Percentiles rank a stretch among this genome's conserved stretches.
Evolutionary conservation across 2,797 vertebrate genomes (phyloP).

Genomic region (Protonibea diacanthus): DNA sequence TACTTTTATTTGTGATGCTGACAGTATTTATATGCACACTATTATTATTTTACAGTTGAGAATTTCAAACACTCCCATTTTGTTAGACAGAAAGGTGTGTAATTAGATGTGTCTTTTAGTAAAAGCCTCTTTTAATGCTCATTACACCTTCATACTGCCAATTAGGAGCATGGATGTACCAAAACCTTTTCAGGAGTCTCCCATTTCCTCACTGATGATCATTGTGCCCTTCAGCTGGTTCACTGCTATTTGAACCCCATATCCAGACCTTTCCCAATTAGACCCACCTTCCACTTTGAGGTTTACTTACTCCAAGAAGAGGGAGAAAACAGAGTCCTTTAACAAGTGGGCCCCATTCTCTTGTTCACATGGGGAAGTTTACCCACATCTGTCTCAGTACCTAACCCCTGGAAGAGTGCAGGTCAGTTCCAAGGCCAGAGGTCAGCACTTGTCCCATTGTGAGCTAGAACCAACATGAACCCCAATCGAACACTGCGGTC

Average conservation of each 20-base stretch:
- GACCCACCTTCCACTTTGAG: conserved; percentile 83
- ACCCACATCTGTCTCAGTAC: conserved; percentile 88
- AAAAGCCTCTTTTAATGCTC: conserved; percentile 53
- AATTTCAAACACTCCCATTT: conserved; percentile 14
- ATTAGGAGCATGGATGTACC: conserved; percentile 66
- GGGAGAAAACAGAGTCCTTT: conserved; percentile 81
- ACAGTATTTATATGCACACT: background rate
- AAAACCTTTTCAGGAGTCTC: conserved; percentile 68
- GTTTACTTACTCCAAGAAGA: conserved; percentile 75
- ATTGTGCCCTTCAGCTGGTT: conserved; percentile 73
- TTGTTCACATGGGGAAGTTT: conserved; percentile 84
- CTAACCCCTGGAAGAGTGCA: conserved; percentile 84
- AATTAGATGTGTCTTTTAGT: conserved; percentile 66
- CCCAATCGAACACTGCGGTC: conserved; percentile 68
- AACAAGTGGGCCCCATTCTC: conserved; percentile 85
- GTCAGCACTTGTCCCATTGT: conserved; percentile 87
- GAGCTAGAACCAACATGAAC: conserved; percentile 85
- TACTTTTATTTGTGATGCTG: background rate
- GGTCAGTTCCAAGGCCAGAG: conserved; percentile 83
- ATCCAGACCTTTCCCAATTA: conserved; percentile 84
- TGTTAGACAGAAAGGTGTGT: conserved; percentile 17
- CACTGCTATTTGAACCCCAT: conserved; percentile 81
- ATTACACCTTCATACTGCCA: conserved; percentile 67
- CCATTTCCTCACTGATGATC: conserved; percentile 66
- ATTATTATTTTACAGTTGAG: background rate